Percentiles rank a stretch among this genome's conserved stretches.
Conservation (phyloP, 1,140 invertebrate genomes). For the Melitaea cinxia region DNA sequence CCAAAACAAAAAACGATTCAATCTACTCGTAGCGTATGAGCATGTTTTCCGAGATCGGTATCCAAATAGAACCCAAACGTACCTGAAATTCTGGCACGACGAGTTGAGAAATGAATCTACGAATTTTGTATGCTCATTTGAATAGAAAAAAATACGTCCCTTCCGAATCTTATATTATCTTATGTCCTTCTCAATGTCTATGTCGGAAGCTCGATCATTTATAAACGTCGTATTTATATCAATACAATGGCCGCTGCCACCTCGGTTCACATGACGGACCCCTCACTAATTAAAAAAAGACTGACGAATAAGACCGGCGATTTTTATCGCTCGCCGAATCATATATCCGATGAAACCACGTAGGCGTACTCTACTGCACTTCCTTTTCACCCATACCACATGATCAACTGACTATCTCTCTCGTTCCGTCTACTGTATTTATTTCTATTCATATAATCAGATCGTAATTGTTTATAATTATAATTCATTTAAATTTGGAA, state of each 20-base stretch:
- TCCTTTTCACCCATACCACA: conserved; percentile 52
- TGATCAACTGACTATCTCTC: conserved; percentile 39
- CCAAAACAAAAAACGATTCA: not conserved
- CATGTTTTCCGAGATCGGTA: not conserved
- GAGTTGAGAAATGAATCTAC: conserved; percentile 44
- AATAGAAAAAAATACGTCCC: conserved; percentile 56
- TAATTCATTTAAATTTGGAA: conserved; percentile 74
- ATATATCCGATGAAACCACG: conserved; percentile 64
- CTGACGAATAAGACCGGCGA: conserved; percentile 79
- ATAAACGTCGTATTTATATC: conserved; percentile 72
- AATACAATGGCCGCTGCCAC: conserved; percentile 71
- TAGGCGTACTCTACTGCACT: conserved; percentile 66
- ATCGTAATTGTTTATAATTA: conserved; percentile 77
- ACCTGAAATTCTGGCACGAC: conserved; percentile 13
- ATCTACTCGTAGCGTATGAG: not conserved
- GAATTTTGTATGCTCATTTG: conserved; percentile 53
- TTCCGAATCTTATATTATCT: conserved; percentile 60
- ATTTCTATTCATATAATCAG: conserved; percentile 71
- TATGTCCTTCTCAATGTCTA: conserved; percentile 67
- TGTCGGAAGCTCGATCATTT: conserved; percentile 68
- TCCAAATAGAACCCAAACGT: conserved; percentile 7
- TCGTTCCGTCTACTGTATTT: conserved; percentile 49
- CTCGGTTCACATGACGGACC: conserved; percentile 73
- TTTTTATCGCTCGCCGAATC: conserved; percentile 79
- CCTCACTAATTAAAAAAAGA: conserved; percentile 79